Evolutionary conservation across 2,797 vertebrate genomes (phyloP).

Genomic region (Meda fulgida): DNA sequence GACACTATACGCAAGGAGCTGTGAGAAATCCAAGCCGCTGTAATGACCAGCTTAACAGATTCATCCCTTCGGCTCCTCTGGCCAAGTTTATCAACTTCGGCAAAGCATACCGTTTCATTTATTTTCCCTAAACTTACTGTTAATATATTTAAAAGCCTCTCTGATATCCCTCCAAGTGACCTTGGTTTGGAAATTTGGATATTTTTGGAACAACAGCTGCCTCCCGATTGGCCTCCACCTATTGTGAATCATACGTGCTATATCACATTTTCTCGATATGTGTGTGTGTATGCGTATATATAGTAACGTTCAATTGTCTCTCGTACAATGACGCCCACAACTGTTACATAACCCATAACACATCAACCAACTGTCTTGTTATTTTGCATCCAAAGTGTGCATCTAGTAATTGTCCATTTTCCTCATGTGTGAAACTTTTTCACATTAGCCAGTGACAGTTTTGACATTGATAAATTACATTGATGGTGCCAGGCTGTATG

Average conservation of each 20-base stretch:
- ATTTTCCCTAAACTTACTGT: not conserved
- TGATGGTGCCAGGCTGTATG: conserved; percentile 67
- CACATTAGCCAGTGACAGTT: conserved; percentile 67
- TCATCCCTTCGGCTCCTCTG: conserved; percentile 6
- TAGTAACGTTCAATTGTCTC: not conserved
- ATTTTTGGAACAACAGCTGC: conserved; percentile 16
- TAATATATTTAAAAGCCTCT: not conserved
- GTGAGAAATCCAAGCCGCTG: conserved; percentile 69
- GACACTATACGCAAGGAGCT: conserved; percentile 72
- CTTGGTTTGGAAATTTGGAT: conserved; percentile 24
- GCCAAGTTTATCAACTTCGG: conserved; percentile 2
- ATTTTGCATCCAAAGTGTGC: conserved; percentile 61
- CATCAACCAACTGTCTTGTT: conserved; percentile 45
- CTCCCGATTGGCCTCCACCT: conserved; percentile 10
- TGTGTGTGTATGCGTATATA: not conserved
- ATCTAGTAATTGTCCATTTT: conserved; percentile 61
- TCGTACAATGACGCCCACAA: conserved; percentile 6
- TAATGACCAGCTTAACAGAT: conserved; percentile 55
- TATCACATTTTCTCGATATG: not conserved
- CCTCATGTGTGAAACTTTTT: conserved; percentile 59
- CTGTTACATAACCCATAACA: conserved; percentile 33
- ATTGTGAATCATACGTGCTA: not conserved
- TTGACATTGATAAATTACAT: conserved; percentile 79
- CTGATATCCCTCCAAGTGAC: conserved; percentile 3
- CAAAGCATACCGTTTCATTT: not conserved